Percentiles rank a stretch among this genome's conserved stretches.
These are phyloP conservation scores for Gari tellinella DNA, from an alignment of 2,888 invertebrate species.

Conservation along the genomic window DNA sequence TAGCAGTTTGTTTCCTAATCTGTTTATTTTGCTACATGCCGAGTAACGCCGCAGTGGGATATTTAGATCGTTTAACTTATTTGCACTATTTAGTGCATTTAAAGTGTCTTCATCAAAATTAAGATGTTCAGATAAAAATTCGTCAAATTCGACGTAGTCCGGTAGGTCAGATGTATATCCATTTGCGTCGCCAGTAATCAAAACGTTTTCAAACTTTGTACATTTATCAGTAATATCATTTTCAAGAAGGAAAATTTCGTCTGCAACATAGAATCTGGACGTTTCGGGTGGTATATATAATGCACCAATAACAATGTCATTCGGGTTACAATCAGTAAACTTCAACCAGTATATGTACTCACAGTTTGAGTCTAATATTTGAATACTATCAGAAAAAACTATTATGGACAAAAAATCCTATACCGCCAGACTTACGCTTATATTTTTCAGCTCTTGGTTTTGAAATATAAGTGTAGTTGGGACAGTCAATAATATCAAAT, in stretches of 20 bases:
- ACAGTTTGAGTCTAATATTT: slow-evolving; percentile 5
- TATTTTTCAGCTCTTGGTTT: slow-evolving; percentile 1
- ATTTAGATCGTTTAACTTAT: neutral
- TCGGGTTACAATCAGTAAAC: neutral
- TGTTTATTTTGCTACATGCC: neutral
- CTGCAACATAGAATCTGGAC: slow-evolving; percentile 17
- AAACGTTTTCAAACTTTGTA: slow-evolving; percentile 2
- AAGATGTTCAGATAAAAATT: slow-evolving; percentile 13
- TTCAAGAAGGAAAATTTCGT: slow-evolving; percentile 13
- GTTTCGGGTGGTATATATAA: slow-evolving; percentile 13
- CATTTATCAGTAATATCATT: slow-evolving; percentile 8
- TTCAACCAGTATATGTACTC: slow-evolving; percentile 20
- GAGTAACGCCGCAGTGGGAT: neutral
- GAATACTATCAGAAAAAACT: neutral
- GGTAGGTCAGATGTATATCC: slow-evolving; percentile 2
- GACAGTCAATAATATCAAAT: slow-evolving; percentile 10
- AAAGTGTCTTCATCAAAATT: slow-evolving; percentile 10
- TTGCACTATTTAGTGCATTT: neutral
- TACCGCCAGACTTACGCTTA: slow-evolving; percentile 17
- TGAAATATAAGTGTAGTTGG: neutral
- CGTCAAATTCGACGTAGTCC: slow-evolving; percentile 13
- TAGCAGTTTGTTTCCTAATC: no score
- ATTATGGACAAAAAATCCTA: slow-evolving; percentile 14
- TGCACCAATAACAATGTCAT: neutral
- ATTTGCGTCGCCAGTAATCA: slow-evolving; percentile 16